Evolutionary conservation across 2,888 invertebrate species (phyloP).

Genomic region (Trilocha varians): DNA sequence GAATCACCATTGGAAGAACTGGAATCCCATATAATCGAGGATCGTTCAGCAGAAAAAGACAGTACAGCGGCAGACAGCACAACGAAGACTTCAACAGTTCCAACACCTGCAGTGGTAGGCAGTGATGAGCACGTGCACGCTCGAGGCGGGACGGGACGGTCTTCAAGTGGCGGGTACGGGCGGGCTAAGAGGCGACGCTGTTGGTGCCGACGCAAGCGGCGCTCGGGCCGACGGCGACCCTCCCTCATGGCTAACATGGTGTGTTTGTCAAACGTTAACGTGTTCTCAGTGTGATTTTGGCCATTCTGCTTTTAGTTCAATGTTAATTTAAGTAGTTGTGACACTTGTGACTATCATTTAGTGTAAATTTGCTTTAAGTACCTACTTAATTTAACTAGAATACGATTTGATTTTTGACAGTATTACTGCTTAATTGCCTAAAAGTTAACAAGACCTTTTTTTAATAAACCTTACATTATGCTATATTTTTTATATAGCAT

Average conservation of each 20-base stretch:
- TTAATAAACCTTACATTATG: too few species aligned
- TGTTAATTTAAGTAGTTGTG: not conserved
- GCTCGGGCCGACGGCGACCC: constrained; percentile 58
- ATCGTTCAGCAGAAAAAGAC: constrained; percentile 48
- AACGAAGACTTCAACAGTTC: constrained; percentile 21
- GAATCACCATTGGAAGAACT: constrained; percentile 53
- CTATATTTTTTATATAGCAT: too few species aligned
- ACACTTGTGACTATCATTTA: too few species aligned
- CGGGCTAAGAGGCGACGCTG: constrained; percentile 49
- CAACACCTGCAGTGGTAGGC: constrained; percentile 18
- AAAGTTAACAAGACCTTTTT: too few species aligned
- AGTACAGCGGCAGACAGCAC: constrained; percentile 21
- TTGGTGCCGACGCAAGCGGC: constrained; percentile 61
- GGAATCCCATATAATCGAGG: constrained; percentile 59
- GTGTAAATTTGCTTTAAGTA: too few species aligned
- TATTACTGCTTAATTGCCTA: too few species aligned
- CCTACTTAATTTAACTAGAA: too few species aligned
- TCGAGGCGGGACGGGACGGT: constrained; percentile 44
- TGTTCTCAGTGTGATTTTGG: constrained; percentile 29
- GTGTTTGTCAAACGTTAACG: constrained; percentile 54
- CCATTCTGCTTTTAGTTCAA: not conserved
- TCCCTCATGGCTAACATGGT: constrained; percentile 69
- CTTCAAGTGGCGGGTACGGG: constrained; percentile 54
- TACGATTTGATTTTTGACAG: too few species aligned
- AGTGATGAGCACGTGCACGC: constrained; percentile 22